Percentiles rank a stretch among this genome's conserved stretches.
Evolutionary conservation across 2,113 vertebrate species (phyloP).

Genomic region (Lasiurus cinereus): DNA sequence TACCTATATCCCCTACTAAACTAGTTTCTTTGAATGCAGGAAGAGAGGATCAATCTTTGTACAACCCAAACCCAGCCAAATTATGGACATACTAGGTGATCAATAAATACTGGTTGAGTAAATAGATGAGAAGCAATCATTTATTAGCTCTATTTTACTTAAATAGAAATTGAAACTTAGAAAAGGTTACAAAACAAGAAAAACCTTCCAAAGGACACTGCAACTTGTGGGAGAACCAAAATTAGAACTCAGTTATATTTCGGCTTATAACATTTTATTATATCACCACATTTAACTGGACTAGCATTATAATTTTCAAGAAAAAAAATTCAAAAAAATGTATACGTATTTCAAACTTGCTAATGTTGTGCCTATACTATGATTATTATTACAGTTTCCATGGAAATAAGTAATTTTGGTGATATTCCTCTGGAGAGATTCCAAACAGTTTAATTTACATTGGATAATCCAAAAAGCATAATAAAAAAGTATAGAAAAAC

Average conservation of each 20-base stretch:
- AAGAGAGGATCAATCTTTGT: neutral
- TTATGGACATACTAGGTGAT: neutral
- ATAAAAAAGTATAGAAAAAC: neutral
- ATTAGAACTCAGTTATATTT: neutral
- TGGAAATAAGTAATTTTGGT: neutral
- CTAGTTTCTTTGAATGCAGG: neutral
- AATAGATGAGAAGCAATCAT: neutral
- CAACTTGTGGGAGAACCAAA: neutral
- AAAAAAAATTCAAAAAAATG: neutral
- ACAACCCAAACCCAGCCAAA: neutral
- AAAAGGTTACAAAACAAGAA: neutral
- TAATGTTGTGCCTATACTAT: neutral
- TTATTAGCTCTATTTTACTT: neutral
- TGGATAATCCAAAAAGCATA: neutral
- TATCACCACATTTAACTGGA: neutral
- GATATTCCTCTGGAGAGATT: neutral
- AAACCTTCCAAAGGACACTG: neutral
- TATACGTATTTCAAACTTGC: neutral
- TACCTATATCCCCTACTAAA: neutral
- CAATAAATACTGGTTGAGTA: neutral
- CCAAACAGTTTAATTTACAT: neutral
- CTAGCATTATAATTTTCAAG: neutral
- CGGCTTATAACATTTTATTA: neutral
- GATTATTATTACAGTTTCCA: neutral
- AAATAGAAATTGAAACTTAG: slow-evolving; percentile 12